Evolutionary conservation across 1,140 invertebrate genomes (phyloP), one percentile per base, ranked within the genome.

Genomic region (Apis laboriosa): DNA sequence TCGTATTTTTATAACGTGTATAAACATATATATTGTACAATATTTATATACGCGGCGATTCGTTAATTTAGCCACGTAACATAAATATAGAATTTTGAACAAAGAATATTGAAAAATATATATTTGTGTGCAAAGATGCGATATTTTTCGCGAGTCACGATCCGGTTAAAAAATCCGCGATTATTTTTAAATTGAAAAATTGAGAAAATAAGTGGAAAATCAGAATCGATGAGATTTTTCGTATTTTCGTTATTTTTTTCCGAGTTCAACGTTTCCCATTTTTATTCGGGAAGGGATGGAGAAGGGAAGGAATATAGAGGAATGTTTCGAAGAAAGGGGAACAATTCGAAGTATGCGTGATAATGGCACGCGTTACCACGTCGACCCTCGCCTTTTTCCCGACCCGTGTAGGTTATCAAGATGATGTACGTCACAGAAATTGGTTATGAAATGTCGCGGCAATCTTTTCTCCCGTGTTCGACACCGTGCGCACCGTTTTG

Each of bases 371-470:
- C 28, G 19, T 64, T 53, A 64, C 24, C 34, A 34, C 34, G 15
- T 21, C 64, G n/a, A 56, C n/a, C 56, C 12, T 73, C 70, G 70
- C 58, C 49, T 63, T 73, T 43, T 58, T 64, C 77, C 19, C 34
- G 21, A 19, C 58, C 64, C 60, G n/a, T 21, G 28, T 19, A 15
- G 49, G 60, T 80, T 64, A 80, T 73, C 70, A 63, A 63, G 58
- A 80, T 73, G 73, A 80, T 73, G 70, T 24, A 73, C 21, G 68
- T 24, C 70, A 43, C 15, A 60, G 51, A 55, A 73, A 58, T 43
- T 71, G 58, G 55, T 71, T 72, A 28, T 53, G 67, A 79, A 58
- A 34, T 34, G 56, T 61, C 43, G 11, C n/a, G 43, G 55, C 67
- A 60, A 28, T 34, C 53, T 60, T 53, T 53, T 73, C 56, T 72